A percentile compares a stretch with the other conserved stretches of the same genome.
These are phyloP conservation scores for Phortica variegata DNA, from an alignment of 1,140 invertebrate species.

Conservation along the genomic window DNA sequence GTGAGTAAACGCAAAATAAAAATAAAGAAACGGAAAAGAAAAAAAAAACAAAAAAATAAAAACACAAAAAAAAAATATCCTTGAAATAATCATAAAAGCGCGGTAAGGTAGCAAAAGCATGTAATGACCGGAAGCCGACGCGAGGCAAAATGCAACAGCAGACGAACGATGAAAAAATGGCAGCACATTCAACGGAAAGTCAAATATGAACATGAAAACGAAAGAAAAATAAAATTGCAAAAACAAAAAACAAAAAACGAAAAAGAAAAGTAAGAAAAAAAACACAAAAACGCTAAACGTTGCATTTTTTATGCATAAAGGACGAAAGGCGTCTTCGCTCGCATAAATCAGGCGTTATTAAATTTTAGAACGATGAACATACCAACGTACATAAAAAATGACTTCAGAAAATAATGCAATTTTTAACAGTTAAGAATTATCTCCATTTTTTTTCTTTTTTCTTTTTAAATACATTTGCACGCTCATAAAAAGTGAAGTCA, in stretches of 20 bases:
- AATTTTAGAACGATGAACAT: too few relatives aligned
- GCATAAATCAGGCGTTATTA: constrained; percentile 52
- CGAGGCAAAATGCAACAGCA: constrained; percentile 28
- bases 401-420: too few relatives aligned
- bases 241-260: constrained; percentile 7
- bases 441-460: too few relatives aligned
- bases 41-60: constrained; percentile 19
- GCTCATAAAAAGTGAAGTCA: too few relatives aligned
- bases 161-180: constrained; percentile 6
- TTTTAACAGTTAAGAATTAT: too few relatives aligned
- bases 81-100: constrained; percentile 45
- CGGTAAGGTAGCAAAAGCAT: constrained; percentile 26
- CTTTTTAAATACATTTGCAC: too few relatives aligned
- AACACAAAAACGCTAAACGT: constrained; percentile 17
- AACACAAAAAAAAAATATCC: constrained; percentile 12
- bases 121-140: constrained; percentile 43
- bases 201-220: too few relatives aligned
- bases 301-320: constrained; percentile 29
- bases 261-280: constrained; percentile 13
- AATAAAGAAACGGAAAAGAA: constrained; percentile 21
- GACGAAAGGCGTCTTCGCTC: constrained; percentile 20
- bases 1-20: too few relatives aligned
- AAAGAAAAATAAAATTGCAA: constrained; percentile 17
- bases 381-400: too few relatives aligned
- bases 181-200: not conserved